Conservation (phyloP, 2,113 vertebrate species). For the Equus przewalskii region DNA sequence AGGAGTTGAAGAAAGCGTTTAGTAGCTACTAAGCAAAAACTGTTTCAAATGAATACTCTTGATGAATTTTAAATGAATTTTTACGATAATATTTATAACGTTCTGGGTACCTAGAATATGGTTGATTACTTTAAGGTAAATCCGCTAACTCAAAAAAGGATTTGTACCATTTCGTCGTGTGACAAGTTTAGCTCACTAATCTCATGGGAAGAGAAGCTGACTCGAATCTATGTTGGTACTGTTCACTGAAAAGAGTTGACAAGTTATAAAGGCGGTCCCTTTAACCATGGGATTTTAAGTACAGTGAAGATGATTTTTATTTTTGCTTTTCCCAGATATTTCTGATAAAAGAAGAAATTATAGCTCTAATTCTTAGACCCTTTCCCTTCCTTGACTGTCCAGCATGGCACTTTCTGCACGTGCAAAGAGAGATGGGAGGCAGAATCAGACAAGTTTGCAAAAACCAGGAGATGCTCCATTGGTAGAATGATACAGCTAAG, state of each 20-base stretch:
- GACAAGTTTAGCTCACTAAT: background rate
- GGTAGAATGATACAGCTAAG: background rate
- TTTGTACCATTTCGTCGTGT: background rate
- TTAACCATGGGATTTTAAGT: background rate
- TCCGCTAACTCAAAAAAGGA: background rate
- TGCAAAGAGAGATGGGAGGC: background rate
- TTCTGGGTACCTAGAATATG: background rate
- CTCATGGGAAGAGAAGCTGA: background rate
- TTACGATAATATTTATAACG: conserved; percentile 74
- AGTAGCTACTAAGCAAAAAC: conserved; percentile 82
- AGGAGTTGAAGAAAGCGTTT: conserved; percentile 81
- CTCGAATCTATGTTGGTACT: background rate
- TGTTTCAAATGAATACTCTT: conserved; percentile 85
- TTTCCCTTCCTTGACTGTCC: background rate
- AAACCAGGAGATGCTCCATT: background rate
- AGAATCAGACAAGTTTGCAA: background rate
- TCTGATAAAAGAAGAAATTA: background rate
- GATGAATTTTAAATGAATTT: conserved; percentile 80
- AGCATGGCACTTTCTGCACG: background rate
- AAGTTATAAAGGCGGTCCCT: background rate
- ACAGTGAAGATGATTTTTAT: background rate
- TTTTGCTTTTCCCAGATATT: background rate
- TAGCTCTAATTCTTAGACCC: background rate
- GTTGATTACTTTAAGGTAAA: conserved; percentile 26
- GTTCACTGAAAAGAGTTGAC: background rate